Base-by-base conservation (phyloP, 2,888 invertebrate species). In the Ophioninae sp. region DNA sequence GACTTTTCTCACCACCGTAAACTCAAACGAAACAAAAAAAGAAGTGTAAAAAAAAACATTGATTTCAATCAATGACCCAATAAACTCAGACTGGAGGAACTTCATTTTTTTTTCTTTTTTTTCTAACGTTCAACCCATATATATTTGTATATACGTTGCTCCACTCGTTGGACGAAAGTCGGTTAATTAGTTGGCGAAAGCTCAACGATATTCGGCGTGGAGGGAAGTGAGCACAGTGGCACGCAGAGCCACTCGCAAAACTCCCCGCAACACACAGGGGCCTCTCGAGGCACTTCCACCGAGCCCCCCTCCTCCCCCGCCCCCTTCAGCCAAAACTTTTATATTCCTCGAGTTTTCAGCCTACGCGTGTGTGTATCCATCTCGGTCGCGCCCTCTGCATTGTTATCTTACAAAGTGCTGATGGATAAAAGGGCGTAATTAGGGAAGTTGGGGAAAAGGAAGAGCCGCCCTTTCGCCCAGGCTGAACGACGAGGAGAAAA, bases 111-210 rank as follows among this genome's bases (percentile, higher is more conserved):
- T 69, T n/a, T 64, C 23, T 22, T 41, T 41, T 10, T 41, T 41
- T 41, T 41, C 10, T 0, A 41, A 41, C n/a, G n/a, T n/a, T n/a
- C n/a, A n/a, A n/a, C n/a, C n/a, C n/a, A n/a, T n/a, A 41, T 9
- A 41, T 41, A 41, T 41, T 41, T 41, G n/a, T 41, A 41, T 41
- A n/a, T n/a, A n/a, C n/a, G n/a, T 41, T 41, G 9, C 41, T 41
- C 0, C 9, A 51, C 78, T 61, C 67, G 67, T 78, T 69, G 51
- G 59, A 20, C 73, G 80, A 78, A 83, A 83, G 78, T 74, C 81
- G 81, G 77, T 81, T 84, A 84, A 84, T 84, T 84, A 84, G 83
- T 81, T 78, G 75, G 78, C 72, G 74, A 79, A 78, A 84, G 41
- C 74, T 75, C 74, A 63, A 58, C 69, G 75, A 74, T 39, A 76